A percentile compares a stretch with the other conserved stretches of the same genome.
These are phyloP conservation scores for Amiota communis DNA, from an alignment of 2,888 invertebrate genomes.

Conservation along the genomic window DNA sequence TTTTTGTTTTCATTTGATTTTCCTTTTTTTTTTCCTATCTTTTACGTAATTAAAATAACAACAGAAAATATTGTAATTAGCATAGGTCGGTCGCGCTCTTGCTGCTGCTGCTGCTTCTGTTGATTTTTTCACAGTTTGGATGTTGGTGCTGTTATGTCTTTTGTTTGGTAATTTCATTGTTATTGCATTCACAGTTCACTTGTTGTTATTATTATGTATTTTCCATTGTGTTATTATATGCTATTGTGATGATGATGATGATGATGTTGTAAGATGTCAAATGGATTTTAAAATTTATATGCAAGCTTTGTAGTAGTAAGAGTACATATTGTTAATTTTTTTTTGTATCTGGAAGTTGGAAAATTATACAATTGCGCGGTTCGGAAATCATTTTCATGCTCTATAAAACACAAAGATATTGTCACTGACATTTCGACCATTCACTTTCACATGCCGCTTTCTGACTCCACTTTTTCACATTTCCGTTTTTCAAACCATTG, in stretches of 20 bases:
- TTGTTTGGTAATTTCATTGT: background rate
- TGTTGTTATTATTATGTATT: slow-evolving; percentile 4
- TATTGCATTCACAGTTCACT: background rate
- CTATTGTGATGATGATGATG: too few relatives aligned
- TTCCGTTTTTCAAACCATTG: too few relatives aligned
- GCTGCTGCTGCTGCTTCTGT: background rate
- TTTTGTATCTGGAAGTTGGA: background rate
- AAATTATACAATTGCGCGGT: too few relatives aligned
- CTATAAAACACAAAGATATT: too few relatives aligned
- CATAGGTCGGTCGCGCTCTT: background rate
- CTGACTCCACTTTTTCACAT: too few relatives aligned
- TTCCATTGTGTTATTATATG: background rate
- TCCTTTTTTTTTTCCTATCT: background rate
- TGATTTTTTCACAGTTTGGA: background rate
- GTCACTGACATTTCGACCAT: too few relatives aligned
- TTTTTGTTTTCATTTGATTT: background rate
- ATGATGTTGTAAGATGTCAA: background rate
- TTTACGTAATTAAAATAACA: slow-evolving; percentile 9
- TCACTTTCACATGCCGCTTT: too few relatives aligned
- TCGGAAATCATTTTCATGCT: background rate
- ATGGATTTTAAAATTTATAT: background rate
- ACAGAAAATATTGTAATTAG: slow-evolving; percentile 6
- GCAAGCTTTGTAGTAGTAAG: background rate
- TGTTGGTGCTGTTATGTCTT: background rate
- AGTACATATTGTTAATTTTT: background rate